phyloP scores from a whole-genome alignment of 2,797 vertebrate species.

The Mus caroli region DNA sequence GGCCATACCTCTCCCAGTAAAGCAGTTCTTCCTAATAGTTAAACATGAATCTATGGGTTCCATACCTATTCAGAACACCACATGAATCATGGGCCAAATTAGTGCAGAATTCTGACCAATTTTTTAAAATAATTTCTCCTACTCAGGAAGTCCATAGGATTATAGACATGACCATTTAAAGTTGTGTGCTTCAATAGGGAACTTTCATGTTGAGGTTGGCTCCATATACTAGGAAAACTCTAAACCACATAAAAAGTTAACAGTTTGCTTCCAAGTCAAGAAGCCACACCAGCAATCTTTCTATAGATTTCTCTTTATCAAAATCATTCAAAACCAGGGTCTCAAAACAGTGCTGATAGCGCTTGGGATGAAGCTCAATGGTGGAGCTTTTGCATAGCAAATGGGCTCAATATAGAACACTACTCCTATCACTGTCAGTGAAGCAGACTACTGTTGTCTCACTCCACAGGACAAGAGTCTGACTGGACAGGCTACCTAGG shows the following conservation, averaged over 20 bases:
- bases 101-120: slow-evolving; percentile 15
- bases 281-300: not conserved
- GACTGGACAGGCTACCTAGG: not conserved
- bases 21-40: not conserved
- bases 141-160: not conserved
- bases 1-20: not conserved
- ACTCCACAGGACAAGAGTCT: not conserved
- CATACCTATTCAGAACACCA: not conserved
- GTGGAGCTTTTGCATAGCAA: not conserved
- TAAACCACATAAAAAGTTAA: not conserved
- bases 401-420: not conserved
- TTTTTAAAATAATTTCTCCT: slow-evolving; percentile 22
- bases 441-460: not conserved
- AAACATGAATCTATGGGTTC: not conserved
- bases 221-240: not conserved
- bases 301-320: slow-evolving; percentile 40
- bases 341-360: not conserved
- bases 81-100: not conserved
- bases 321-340: not conserved
- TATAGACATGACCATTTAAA: not conserved
- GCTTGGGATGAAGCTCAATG: not conserved
- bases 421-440: not conserved
- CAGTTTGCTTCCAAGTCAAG: not conserved
- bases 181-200: not conserved
- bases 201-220: not conserved